Base-by-base conservation (phyloP, 2,113 vertebrate species). In the Callaeas wilsoni region DNA sequence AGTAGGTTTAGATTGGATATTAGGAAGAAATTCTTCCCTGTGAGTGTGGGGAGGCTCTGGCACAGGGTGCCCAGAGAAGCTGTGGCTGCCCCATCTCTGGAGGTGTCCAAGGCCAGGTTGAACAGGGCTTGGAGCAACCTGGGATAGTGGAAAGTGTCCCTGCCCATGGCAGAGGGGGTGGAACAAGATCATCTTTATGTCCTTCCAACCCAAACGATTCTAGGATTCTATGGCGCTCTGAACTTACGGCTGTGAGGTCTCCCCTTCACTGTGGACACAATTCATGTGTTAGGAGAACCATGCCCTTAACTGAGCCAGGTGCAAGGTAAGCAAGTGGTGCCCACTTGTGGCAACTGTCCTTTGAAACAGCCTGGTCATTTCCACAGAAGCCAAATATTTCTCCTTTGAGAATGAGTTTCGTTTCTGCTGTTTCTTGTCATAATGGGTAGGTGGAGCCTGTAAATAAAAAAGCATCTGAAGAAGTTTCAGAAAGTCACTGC, bases 401-500 rank as follows among this genome's bases (percentile, higher is more conserved):
- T 17, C 16, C 3, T 26, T 5, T 22, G 4, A 47, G 17, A 29
- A 9, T 9, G 9, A 17, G 63, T 97, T 97, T 96, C 94, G 0
- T 93, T 96, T 97, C 90, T 85, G 5, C 19, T 9, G 4, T 8
- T 39, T 32, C 10, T 41, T 14, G 3, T 94, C 85, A 84, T 3
- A 37, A 17, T 23, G 7, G 13, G 53, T 67, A 62, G 96, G 96
- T 39, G 95, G 94, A 95, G 93, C 68, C 56, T 82, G 17, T 16
- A 33, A 65, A 27, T 35, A 12, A n/a, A 87, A 92, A 77, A 16
- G 27, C 20, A 11, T 2, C 3, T 9, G 55, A 16, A 60, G 68
- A 37, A 52, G 14, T 5, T 46, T 46, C 6, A 10, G 20, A 21
- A 16, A 16, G 25, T 16, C 63, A 12, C 10, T 69, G 9, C 17